Evolutionary conservation across 2,888 invertebrate genomes (phyloP), one percentile per base, ranked within the genome.

Genomic region (Metacarcinus magister): DNA sequence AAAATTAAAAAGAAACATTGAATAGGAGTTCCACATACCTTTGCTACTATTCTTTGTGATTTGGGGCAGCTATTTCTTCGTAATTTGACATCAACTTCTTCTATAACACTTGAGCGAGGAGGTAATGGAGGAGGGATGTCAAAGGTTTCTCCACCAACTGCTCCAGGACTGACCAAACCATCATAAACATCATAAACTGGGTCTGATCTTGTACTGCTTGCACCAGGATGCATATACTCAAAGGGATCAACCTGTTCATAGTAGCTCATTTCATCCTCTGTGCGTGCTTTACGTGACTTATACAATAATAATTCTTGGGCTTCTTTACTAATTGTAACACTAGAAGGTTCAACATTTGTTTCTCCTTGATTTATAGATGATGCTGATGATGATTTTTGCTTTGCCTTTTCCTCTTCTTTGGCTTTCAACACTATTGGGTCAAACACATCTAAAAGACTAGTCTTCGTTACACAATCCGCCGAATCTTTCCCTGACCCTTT

Each of bases 181-280:
- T 96, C 96, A 89, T 97, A 97, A 39, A 96, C 94, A 87, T 97
- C 97, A 89, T 95, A 94, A 13, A 97, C 95, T 28, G 97, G 96
- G 90, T 97, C 97, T 43, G 96, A 96, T 23, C 95, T 94, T 46
- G 96, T 96, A 44, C 96, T 96, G 82, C 96, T 96, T 4, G 94
- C 96, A n/a, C 95, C 96, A 48, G 96, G 96, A 19, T 96, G 95
- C 97, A 98, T 98, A 97, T 98, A 98, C 97, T 98, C 98, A 97
- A 98, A 98, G n/a, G 98, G 98, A 97, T 98, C 98, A 97, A 98
- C 98, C 96, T 98, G 98, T 97, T 98, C 98, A 97, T 98, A 98
- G 97, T 98, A 98, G 94, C 98, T 98, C 96, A 96, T 96, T 46
- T 96, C 96, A 48, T 96, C 96, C 82, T 97, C 97, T 13, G 82